Evolutionary conservation across 2,888 invertebrate genomes (phyloP), one percentile per base, ranked within the genome.

Genomic region (Rosalia funebris): DNA sequence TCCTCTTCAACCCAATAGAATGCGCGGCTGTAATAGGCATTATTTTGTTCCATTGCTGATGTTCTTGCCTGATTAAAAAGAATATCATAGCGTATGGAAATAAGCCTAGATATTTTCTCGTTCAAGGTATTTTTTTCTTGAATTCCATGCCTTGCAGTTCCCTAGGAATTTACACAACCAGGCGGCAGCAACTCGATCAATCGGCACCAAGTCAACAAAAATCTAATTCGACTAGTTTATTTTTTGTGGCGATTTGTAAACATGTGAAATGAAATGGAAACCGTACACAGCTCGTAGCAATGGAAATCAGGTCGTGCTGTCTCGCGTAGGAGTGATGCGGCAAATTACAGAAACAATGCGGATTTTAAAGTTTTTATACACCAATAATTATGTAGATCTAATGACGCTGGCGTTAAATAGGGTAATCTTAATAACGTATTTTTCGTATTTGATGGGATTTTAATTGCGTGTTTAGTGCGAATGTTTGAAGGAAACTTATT

Each of bases 331-430:
- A 39, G 54, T 41, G 60, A 63, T 58, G 61, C 57, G 57, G 37
- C 54, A 46, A 34, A 57, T 65, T 60, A 46, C 54, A 16, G n/a
- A 36, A 45, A 44, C 37, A 36, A 36, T 36, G 45, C 39, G 37
- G 47, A 44, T 45, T 45, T 25, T 32, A 55, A 19, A 25, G 57
- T 65, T 65, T 66, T 67, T 63, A 61, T 65, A 61, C 63, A 62
- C 63, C 52, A 62, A 60, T 63, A 60, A 63, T 52, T 57, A 63
- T 62, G 58, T 65, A 56, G 63, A 45, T 56, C 58, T 53, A 42
- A 50, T 41, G 17, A 17, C 9, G 12, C 7, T 45, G 41, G 25
- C 57, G 57, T 41, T 17, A 57, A 57, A 57, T 34, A 2, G 10
- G 1, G 14, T 4, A 15, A 54, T 34, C 39, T 46, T 55, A 45